Evolutionary conservation across 2,888 invertebrate genomes (phyloP).

Genomic region (Drosophila rubida): DNA sequence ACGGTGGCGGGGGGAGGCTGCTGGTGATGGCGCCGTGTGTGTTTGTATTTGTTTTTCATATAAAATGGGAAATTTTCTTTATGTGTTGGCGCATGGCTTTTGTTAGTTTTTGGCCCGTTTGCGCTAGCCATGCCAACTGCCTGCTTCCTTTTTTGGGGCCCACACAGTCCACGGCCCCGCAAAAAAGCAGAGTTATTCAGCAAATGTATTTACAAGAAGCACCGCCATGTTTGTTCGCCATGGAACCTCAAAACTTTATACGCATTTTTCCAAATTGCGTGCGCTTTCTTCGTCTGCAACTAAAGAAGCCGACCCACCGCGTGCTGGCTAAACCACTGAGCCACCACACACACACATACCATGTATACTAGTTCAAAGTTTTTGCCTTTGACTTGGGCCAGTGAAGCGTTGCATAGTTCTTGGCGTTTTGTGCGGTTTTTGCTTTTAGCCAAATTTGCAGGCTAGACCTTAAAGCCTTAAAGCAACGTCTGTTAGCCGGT

Average conservation of each 20-base stretch:
- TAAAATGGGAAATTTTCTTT: slow-evolving; percentile 79
- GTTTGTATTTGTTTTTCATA: slow-evolving; percentile 57
- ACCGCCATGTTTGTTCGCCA: slow-evolving; percentile 71
- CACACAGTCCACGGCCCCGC: slow-evolving; percentile 12
- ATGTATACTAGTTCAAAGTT: slow-evolving; percentile 42
- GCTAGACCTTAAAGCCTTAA: slow-evolving; percentile 56
- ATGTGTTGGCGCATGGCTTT: slow-evolving; percentile 72
- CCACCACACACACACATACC: slow-evolving; percentile 1
- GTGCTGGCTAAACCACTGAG: slow-evolving; percentile 10
- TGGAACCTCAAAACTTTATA: slow-evolving; percentile 75
- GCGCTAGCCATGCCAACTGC: slow-evolving; percentile 40
- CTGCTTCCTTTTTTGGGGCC: slow-evolving; percentile 7
- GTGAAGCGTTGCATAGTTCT: slow-evolving; percentile 65
- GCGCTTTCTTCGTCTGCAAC: slow-evolving; percentile 42
- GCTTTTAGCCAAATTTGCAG: slow-evolving; percentile 69
- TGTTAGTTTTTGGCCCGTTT: slow-evolving; percentile 65
- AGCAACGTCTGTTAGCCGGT: slow-evolving; percentile 40
- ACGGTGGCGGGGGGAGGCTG: slow-evolving; percentile 18
- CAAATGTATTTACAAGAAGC: slow-evolving; percentile 75
- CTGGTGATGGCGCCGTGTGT: slow-evolving; percentile 41
- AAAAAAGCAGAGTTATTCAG: slow-evolving; percentile 69
- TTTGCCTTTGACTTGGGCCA: slow-evolving; percentile 60
- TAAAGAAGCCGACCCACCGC: slow-evolving; percentile 15
- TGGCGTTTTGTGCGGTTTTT: slow-evolving; percentile 70
- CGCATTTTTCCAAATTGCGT: slow-evolving; percentile 77